phyloP scores from a whole-genome alignment of 2,888 invertebrate species.

The Drosophila peninsularis region DNA sequence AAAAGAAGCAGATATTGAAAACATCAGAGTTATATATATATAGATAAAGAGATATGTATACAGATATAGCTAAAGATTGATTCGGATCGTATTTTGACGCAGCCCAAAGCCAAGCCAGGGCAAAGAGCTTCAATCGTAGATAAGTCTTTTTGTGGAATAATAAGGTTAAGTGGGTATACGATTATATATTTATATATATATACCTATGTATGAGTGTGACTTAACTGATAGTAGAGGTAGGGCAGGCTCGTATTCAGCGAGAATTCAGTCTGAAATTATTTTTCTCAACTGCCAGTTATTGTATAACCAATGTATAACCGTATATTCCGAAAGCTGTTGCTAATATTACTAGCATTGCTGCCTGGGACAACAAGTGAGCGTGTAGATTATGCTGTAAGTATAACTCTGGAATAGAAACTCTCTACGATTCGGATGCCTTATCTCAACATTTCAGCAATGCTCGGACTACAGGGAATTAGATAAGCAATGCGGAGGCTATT shows the following conservation, averaged over 20 bases:
- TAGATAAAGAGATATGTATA: neutral
- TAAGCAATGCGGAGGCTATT: neutral
- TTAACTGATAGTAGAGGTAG: neutral
- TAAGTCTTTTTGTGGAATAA: too few relatives aligned
- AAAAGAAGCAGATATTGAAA: neutral
- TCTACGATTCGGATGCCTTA: neutral
- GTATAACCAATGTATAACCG: too few relatives aligned
- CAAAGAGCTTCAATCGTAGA: neutral
- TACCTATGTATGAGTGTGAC: too few relatives aligned
- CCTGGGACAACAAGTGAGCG: neutral
- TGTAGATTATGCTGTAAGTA: neutral
- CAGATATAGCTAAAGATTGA: neutral
- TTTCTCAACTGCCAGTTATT: neutral
- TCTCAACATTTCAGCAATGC: neutral
- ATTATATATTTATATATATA: too few relatives aligned
- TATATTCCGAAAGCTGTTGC: neutral
- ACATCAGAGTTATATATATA: neutral
- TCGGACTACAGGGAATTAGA: neutral
- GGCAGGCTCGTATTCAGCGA: too few relatives aligned
- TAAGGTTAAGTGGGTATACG: neutral
- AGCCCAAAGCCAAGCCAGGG: neutral
- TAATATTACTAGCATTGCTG: neutral
- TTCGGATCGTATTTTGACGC: neutral
- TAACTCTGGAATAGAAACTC: neutral
- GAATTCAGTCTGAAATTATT: neutral